These are phyloP conservation scores for Musca vetustissima DNA, from an alignment of 1,140 invertebrate species.

Conservation along the genomic window DNA sequence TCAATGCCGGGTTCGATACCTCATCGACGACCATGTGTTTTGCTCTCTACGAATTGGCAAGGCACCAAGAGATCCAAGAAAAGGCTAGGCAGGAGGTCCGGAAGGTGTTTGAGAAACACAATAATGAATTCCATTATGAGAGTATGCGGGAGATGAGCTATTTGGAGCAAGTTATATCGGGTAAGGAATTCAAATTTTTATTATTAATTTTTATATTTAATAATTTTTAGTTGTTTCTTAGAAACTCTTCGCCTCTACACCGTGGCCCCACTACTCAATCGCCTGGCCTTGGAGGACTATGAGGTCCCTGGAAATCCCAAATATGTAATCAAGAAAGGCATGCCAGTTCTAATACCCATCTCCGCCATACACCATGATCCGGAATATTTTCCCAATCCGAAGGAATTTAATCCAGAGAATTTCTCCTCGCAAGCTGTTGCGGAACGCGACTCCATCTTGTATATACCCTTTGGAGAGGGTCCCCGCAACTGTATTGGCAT, in stretches of 20 bases:
- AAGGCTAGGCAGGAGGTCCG: slow-evolving; percentile 58
- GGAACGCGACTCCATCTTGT: slow-evolving; percentile 54
- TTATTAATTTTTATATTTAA: neutral
- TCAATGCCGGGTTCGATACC: slow-evolving; percentile 50
- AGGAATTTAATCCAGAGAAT: slow-evolving; percentile 62
- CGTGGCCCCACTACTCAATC: slow-evolving; percentile 57
- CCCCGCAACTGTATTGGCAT: slow-evolving; percentile 58
- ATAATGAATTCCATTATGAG: slow-evolving; percentile 47
- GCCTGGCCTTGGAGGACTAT: slow-evolving; percentile 53
- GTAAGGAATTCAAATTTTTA: slow-evolving; percentile 31
- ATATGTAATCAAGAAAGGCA: slow-evolving; percentile 47
- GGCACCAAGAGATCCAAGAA: slow-evolving; percentile 56
- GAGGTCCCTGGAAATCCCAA: slow-evolving; percentile 49
- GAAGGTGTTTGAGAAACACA: slow-evolving; percentile 30
- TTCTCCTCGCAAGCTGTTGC: slow-evolving; percentile 53
- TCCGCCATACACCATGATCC: slow-evolving; percentile 61
- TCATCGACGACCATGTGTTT: slow-evolving; percentile 56
- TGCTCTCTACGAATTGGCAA: slow-evolving; percentile 52
- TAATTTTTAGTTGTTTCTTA: slow-evolving; percentile 22
- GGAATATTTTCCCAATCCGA: slow-evolving; percentile 59
- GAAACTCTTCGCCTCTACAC: slow-evolving; percentile 49
- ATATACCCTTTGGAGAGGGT: slow-evolving; percentile 61
- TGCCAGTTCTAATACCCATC: slow-evolving; percentile 59
- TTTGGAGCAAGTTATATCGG: slow-evolving; percentile 49
- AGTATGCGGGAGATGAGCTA: slow-evolving; percentile 46